phyloP scores from a whole-genome alignment of 64 coral and sea anemone species.

The Astreopora myriophthalma region DNA sequence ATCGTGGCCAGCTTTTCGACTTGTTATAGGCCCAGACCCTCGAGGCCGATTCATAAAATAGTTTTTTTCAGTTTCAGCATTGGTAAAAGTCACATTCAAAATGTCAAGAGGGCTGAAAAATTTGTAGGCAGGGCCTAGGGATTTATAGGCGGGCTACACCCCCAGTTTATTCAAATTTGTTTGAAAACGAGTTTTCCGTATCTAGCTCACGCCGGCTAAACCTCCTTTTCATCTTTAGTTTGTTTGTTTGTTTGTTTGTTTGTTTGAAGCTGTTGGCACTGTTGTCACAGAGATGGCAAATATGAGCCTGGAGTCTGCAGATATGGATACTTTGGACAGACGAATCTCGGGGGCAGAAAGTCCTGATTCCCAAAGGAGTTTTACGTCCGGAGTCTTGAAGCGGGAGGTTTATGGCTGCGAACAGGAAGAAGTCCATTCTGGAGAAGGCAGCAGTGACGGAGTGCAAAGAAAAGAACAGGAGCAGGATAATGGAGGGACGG shows the following conservation, averaged over 20 bases:
- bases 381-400: not conserved
- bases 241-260: not conserved
- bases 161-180: too few species aligned
- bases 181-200: too few species aligned
- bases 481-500: not conserved
- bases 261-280: not conserved
- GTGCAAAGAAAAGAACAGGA: not conserved
- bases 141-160: too few species aligned
- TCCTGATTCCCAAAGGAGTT: not conserved
- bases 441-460: not conserved
- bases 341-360: slow-evolving; percentile 11
- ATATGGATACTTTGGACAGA: not conserved
- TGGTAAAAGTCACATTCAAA: too few species aligned
- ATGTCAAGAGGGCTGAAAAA: too few species aligned
- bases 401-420: slow-evolving; percentile 46
- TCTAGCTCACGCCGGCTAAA: too few species aligned
- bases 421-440: not conserved
- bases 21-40: too few species aligned
- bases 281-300: not conserved
- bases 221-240: not conserved
- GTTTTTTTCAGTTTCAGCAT: too few species aligned
- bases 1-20: too few species aligned
- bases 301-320: not conserved
- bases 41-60: too few species aligned
- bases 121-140: too few species aligned